Percentiles rank a stretch among this genome's conserved stretches.
Conservation (phyloP, 2,113 vertebrate genomes). For the Otolemur garnettii region DNA sequence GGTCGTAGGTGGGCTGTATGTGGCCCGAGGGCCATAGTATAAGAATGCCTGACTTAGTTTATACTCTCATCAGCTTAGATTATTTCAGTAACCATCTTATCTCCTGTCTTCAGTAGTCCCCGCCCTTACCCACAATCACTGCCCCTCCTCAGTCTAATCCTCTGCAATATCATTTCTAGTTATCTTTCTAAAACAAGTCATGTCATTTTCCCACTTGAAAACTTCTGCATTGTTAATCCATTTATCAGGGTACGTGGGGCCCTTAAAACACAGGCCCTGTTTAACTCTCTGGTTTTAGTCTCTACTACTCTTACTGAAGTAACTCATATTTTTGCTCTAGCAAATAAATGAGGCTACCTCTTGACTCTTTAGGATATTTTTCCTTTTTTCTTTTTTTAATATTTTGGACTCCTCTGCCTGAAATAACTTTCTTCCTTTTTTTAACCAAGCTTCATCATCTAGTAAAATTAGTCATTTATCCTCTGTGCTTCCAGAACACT, state of each 20-base stretch:
- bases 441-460: neutral
- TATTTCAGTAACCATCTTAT: neutral
- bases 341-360: neutral
- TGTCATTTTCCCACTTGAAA: neutral
- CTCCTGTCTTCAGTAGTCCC: neutral
- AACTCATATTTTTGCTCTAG: neutral
- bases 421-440: neutral
- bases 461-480: conserved; percentile 1
- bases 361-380: neutral
- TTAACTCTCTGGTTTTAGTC: neutral
- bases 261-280: neutral
- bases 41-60: neutral
- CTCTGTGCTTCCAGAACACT: neutral
- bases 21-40: too few species aligned
- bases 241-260: neutral
- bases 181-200: conserved; percentile 1
- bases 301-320: neutral
- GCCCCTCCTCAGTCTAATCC: neutral
- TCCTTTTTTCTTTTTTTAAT: neutral
- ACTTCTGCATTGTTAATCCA: neutral
- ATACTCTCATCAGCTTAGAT: neutral
- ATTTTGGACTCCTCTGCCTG: neutral
- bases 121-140: neutral
- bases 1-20: too few species aligned
- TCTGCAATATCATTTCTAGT: neutral